Evolutionary conservation across 2,113 vertebrate genomes (phyloP).

Genomic region (Tautogolabrus adspersus): DNA sequence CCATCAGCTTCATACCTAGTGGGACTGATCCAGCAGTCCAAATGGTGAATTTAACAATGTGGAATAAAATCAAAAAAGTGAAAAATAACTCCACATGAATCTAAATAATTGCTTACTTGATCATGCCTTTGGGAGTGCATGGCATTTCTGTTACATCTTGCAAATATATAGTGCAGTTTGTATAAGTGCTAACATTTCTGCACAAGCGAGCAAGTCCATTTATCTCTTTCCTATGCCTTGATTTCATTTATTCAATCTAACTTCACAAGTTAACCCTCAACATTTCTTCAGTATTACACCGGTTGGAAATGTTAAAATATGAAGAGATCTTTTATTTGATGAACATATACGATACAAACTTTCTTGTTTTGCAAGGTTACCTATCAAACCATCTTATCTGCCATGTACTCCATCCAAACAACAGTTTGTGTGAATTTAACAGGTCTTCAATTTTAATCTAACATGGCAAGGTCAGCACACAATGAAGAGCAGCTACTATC

Average conservation of each 20-base stretch:
- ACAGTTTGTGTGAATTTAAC: slow-evolving; percentile 42
- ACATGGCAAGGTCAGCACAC: slow-evolving; percentile 61
- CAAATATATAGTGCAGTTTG: slow-evolving; percentile 19
- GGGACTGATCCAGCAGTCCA: slow-evolving; percentile 44
- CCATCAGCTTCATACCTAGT: slow-evolving; percentile 23
- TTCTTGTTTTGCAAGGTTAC: slow-evolving; percentile 29
- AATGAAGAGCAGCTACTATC: slow-evolving; percentile 44
- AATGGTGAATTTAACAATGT: slow-evolving; percentile 59
- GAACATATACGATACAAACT: background rate
- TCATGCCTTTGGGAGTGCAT: slow-evolving; percentile 19
- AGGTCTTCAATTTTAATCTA: slow-evolving; percentile 37
- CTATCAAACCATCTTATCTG: slow-evolving; percentile 24
- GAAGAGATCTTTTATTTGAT: background rate
- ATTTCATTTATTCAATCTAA: background rate
- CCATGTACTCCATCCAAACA: slow-evolving; percentile 40
- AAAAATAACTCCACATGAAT: slow-evolving; percentile 37
- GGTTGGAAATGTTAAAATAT: background rate
- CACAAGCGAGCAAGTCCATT: background rate
- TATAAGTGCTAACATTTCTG: slow-evolving; percentile 9
- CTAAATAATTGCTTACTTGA: slow-evolving; percentile 42
- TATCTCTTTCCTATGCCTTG: slow-evolving; percentile 5
- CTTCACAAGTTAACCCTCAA: background rate
- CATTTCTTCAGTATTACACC: background rate
- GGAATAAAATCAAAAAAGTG: slow-evolving; percentile 12
- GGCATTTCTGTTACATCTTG: slow-evolving; percentile 19